Evolutionary conservation across 2,113 vertebrate genomes (phyloP), one percentile per base, ranked within the genome.

Genomic region (Lontra canadensis): DNA sequence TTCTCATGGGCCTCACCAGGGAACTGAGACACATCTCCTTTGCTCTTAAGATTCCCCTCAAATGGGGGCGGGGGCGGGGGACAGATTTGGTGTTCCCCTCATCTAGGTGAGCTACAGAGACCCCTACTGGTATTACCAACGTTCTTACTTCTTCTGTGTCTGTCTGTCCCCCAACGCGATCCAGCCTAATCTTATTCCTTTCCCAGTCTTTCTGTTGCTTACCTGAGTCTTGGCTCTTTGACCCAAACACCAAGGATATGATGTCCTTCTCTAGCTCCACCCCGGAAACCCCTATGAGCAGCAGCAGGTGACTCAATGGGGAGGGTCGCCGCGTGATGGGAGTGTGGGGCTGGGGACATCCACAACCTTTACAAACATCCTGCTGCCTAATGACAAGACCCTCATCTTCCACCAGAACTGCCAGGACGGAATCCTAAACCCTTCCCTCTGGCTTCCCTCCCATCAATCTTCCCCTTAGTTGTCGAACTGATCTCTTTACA

Each of bases 401-500:
- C 61, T 52, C 29, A 29, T 34, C 44, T 61, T 2, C 84, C 42
- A 21, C 26, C 39, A 23, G 39, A 49, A 21, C 14, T 0, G 4
- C 79, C 39, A 25, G n/a, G 14, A 6, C 0, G 1, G 73, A 57
- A 25, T 59, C n/a, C 49, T 15, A 31, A 57, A 52, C 79, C 18
- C 15, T 69, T 42, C 17, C 76, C 4, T 78, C 31, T 42, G 8
- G 47, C n/a, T 74, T 83, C 29, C 26, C 21, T 69, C 86, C n/a
- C 31, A 12, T n/a, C 86, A 11, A 17, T 74, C 63, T 73, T 63
- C 78, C 73, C 55, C 3, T 2, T 44, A 39, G 47, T 42, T 87
- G 74, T 63, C 65, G 39, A 76, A 49, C 63, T 39, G 10, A 92
- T 94, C 73, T 92, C 95, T 93, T 67, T 47, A 67, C 31, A 55